Evolutionary conservation across 2,113 vertebrate genomes (phyloP).

Genomic region (Laticauda laticaudata): DNA sequence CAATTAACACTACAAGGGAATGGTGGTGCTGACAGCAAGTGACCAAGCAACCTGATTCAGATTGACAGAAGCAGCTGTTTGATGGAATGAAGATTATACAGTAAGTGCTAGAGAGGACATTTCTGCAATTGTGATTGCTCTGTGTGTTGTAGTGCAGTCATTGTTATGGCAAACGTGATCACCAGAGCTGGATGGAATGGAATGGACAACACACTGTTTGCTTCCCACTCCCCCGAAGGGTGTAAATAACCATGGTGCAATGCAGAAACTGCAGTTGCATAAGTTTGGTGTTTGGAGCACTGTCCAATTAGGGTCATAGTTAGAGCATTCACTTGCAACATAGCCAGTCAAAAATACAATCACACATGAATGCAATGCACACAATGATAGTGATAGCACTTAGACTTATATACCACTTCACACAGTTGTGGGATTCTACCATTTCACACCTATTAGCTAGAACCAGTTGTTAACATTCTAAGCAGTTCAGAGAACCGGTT

Average conservation of each 20-base stretch:
- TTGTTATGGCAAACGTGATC: background rate
- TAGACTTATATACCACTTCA: too few species aligned
- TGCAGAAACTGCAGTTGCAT: background rate
- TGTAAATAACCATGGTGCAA: background rate
- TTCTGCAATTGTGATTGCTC: background rate
- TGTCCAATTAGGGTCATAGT: background rate
- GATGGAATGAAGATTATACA: background rate
- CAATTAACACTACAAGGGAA: background rate
- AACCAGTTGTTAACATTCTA: too few species aligned
- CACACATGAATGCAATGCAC: background rate
- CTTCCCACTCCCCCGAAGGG: background rate
- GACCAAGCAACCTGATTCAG: background rate
- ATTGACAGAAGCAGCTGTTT: background rate
- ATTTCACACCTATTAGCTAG: too few species aligned
- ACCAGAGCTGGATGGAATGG: background rate
- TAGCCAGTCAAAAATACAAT: background rate
- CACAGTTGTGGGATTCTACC: too few species aligned
- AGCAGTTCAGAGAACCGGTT: too few species aligned
- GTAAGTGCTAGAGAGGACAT: background rate
- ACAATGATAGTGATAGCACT: background rate
- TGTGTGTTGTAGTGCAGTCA: background rate
- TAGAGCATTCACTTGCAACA: background rate
- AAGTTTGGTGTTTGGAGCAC: background rate
- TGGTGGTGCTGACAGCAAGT: background rate
- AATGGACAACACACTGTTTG: background rate